Conservation (phyloP, 2,113 vertebrate genomes). For the Protobothrops mucrosquamatus region DNA sequence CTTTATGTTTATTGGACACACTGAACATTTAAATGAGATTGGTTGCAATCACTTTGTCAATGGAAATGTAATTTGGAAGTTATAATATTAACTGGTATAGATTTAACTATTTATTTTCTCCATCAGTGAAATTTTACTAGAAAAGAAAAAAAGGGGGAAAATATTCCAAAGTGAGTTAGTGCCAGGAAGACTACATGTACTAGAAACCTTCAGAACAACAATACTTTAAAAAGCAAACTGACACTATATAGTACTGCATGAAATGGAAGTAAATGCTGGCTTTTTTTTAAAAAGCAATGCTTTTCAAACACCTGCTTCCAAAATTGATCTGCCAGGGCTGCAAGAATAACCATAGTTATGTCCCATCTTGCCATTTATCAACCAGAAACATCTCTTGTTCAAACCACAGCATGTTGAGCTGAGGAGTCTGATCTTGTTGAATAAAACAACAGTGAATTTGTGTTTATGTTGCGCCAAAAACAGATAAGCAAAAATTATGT, state of each 20-base stretch:
- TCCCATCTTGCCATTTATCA: constrained; percentile 8
- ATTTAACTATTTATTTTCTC: background rate
- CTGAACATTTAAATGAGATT: background rate
- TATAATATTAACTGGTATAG: background rate
- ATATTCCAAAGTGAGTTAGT: background rate
- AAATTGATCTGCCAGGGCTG: constrained; percentile 26
- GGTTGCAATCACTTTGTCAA: background rate
- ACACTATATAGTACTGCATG: background rate
- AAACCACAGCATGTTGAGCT: background rate
- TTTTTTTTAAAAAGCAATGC: background rate
- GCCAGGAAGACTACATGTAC: background rate
- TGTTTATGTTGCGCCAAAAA: background rate
- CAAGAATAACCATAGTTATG: constrained; percentile 10
- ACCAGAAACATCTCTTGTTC: constrained; percentile 4
- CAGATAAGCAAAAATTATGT: background rate
- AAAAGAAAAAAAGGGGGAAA: too few relatives aligned
- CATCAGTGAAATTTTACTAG: background rate
- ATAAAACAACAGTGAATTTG: background rate
- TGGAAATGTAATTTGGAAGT: background rate
- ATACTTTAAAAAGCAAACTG: constrained; percentile 27
- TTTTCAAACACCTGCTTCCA: constrained; percentile 13
- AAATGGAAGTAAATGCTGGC: constrained; percentile 21
- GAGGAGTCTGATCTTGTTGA: background rate
- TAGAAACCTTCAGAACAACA: constrained; percentile 2
- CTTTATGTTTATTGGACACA: background rate